Conservation (phyloP, 2,113 vertebrate genomes). For the Thymallus thymallus region DNA sequence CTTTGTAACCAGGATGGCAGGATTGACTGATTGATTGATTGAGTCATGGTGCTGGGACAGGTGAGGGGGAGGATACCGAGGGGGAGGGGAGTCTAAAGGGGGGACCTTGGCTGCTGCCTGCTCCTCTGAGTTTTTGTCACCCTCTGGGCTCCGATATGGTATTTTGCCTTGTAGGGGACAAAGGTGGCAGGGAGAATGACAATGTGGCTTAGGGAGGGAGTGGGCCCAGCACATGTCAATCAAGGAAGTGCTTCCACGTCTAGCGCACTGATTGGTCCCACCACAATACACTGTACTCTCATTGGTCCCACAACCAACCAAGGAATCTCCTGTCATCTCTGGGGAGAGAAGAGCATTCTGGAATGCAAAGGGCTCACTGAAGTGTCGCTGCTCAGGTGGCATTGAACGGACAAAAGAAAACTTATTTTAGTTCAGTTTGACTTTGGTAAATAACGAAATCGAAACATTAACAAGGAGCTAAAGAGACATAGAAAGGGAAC, state of each 20-base stretch:
- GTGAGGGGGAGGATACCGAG: conserved; percentile 20
- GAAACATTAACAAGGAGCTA: neutral
- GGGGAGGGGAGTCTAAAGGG: neutral
- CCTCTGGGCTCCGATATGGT: conserved; percentile 19
- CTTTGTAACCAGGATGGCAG: too few species aligned
- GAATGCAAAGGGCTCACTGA: conserved; percentile 55
- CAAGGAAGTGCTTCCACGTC: conserved; percentile 55
- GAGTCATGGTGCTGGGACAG: conserved; percentile 39
- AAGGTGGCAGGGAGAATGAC: conserved; percentile 9
- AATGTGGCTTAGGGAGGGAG: conserved; percentile 27
- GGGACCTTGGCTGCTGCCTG: neutral
- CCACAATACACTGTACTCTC: too few species aligned
- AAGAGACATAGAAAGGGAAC: neutral
- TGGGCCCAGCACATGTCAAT: conserved; percentile 51
- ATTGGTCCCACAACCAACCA: too few species aligned
- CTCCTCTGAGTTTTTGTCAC: neutral
- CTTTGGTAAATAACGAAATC: conserved; percentile 3
- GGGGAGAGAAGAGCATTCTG: conserved; percentile 37
- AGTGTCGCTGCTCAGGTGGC: conserved; percentile 45
- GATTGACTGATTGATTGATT: conserved; percentile 40
- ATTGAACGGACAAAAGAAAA: conserved; percentile 43
- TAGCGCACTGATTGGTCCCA: conserved; percentile 25
- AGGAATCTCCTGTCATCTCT: conserved; percentile 27
- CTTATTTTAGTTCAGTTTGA: conserved; percentile 20
- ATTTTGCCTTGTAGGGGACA: conserved; percentile 22